Evolutionary conservation across 2,888 invertebrate species (phyloP), one percentile per base, ranked within the genome.

Genomic region (Eristalinus sepulchralis): DNA sequence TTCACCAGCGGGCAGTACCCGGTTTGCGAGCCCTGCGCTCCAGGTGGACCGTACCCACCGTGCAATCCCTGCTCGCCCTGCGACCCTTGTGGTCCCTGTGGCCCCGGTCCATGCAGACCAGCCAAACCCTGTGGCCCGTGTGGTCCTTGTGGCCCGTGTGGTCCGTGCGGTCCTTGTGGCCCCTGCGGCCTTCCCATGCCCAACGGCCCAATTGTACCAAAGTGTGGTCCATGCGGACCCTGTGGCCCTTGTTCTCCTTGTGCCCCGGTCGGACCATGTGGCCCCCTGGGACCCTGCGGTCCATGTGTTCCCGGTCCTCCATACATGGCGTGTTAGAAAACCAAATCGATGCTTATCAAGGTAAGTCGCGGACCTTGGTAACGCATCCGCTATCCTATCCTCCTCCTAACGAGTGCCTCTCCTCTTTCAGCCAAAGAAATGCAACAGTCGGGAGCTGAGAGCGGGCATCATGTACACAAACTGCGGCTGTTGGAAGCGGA

Each of bases 401-500:
- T 6, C 5, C 11, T 4, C 39, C 39, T 39, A n/a, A 47, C 47
- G 17, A 8, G 6, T 17, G 2, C 17, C n/a, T 17, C 5, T n/a
- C 17, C 17, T 47, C 17, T 57, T 84, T 2, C 88, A 91, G 91
- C 91, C 91, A 84, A 88, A 89, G 76, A 89, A 89, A 76, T 93
- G 94, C 47, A 94, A 93, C 88, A 94, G 94, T 59, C 92, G 94
- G 8, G 95, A 95, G 90, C 90, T 95, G 59, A 92, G 93, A 4
- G 93, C 91, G 47, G 92, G 94, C 53, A 92, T 93, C 76, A 91
- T 95, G 87, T 94, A 94, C 83, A 92, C 93, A 10, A 94, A 94
- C 57, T 95, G 95, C 88, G 93, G 94, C 67, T 95, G 95, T 89
- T 93, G 94, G 81, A 94, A 93, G 89, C 92, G 93, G 11, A 94